Evolutionary conservation across 2,888 invertebrate species (phyloP).

Genomic region (Trichacis sp.): DNA sequence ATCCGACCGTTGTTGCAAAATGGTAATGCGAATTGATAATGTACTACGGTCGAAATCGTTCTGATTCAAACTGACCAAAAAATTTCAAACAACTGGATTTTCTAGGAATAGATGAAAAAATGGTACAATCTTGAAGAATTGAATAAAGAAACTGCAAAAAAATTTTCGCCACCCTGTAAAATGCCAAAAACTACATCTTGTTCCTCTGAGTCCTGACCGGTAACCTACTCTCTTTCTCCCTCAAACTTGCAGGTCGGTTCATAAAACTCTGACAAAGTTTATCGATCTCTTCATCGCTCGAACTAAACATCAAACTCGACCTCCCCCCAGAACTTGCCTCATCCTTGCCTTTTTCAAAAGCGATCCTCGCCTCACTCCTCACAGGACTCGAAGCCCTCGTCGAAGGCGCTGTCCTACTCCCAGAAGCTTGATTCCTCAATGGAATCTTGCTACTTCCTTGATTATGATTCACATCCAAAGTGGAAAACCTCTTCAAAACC

Average conservation of each 20-base stretch:
- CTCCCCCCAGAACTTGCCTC: constrained; percentile 42
- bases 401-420: constrained; percentile 63
- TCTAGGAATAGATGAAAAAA: too few species aligned
- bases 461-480: constrained; percentile 64
- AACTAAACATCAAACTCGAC: constrained; percentile 55
- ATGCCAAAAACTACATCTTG: constrained; percentile 38
- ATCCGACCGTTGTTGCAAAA: too few species aligned
- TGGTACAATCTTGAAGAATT: too few species aligned
- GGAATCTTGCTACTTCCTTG: constrained; percentile 65
- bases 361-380: constrained; percentile 48
- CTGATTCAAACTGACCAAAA: too few species aligned
- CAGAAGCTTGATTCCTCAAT: constrained; percentile 58
- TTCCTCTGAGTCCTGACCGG: constrained; percentile 56
- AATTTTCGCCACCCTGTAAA: constrained; percentile 20
- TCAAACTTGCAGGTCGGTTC: constrained; percentile 19
- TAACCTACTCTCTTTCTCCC: constrained; percentile 51
- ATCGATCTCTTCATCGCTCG: constrained; percentile 63
- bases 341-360: constrained; percentile 44
- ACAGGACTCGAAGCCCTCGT: constrained; percentile 65
- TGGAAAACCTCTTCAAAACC: constrained; percentile 46
- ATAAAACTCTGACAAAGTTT: constrained; percentile 56
- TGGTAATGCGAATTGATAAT: too few species aligned
- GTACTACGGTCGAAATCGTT: too few species aligned
- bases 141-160: too few species aligned
- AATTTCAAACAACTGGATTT: too few species aligned